A percentile compares a stretch with the other conserved stretches of the same genome.
phyloP scores from a whole-genome alignment of 2,888 invertebrate species.

The Cecidostiba fungosa region DNA sequence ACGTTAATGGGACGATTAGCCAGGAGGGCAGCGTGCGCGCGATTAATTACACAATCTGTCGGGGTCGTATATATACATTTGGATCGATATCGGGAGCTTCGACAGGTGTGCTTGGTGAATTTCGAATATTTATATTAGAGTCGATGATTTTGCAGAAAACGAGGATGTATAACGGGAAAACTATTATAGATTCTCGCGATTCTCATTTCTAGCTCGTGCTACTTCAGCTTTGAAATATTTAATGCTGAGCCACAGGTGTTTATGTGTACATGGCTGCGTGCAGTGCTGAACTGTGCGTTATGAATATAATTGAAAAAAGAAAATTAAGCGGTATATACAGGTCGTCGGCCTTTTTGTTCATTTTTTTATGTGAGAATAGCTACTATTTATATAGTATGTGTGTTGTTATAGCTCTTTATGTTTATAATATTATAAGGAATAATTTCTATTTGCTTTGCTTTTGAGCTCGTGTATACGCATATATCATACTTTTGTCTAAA shows the following conservation, averaged over 20 bases:
- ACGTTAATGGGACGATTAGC: constrained; percentile 21
- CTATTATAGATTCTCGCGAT: too few species aligned
- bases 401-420: too few species aligned
- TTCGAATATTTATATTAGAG: not conserved
- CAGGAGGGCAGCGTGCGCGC: not conserved
- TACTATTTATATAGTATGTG: too few species aligned
- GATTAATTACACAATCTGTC: constrained; percentile 27
- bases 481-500: too few species aligned
- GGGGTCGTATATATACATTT: not conserved
- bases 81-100: not conserved
- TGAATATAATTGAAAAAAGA: not conserved
- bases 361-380: too few species aligned
- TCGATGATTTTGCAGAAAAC: not conserved
- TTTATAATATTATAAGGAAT: too few species aligned
- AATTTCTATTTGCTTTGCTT: too few species aligned
- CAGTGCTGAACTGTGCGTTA: not conserved
- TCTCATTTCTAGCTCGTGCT: not conserved
- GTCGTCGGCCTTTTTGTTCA: too few species aligned
- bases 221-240: not conserved
- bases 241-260: constrained; percentile 15
- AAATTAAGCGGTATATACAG: too few species aligned
- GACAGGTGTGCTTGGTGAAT: not conserved
- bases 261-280: not conserved
- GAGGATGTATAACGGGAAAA: too few species aligned
- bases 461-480: too few species aligned